phyloP scores from a whole-genome alignment of 1,140 invertebrate species.

The Pseudachorutes palmiensis region DNA sequence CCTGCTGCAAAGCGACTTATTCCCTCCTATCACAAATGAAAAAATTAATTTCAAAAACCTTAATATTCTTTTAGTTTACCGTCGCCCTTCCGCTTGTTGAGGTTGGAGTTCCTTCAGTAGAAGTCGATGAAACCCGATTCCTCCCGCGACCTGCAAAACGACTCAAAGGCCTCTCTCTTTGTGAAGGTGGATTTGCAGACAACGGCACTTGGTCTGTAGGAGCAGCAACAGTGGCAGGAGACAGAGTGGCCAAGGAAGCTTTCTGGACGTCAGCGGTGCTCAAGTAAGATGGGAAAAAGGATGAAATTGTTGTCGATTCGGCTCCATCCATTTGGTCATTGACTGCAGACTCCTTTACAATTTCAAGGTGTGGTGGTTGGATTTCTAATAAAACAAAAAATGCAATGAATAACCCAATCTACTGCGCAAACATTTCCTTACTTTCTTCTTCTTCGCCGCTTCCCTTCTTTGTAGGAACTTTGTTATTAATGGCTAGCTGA shows the following conservation, averaged over 20 bases:
- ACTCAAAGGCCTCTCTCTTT: background rate
- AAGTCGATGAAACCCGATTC: background rate
- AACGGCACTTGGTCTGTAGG: background rate
- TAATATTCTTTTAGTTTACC: too few relatives aligned
- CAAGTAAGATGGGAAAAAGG: conserved; percentile 11
- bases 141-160: too few relatives aligned
- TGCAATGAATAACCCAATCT: background rate
- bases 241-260: background rate
- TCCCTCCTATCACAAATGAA: too few relatives aligned
- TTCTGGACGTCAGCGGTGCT: conserved; percentile 12
- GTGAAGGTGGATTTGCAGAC: background rate
- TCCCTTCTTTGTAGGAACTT: conserved; percentile 18
- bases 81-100: too few relatives aligned
- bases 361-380: background rate
- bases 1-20: conserved; percentile 24
- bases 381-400: background rate
- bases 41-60: too few relatives aligned
- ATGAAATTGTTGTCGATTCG: conserved; percentile 31
- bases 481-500: conserved; percentile 31
- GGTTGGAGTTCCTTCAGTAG: background rate
- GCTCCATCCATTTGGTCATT: conserved; percentile 5
- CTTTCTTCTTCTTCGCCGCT: conserved; percentile 10
- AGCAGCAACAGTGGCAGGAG: background rate
- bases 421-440: background rate
- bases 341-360: background rate